Evolutionary conservation across 53 echinoderm and acorn worm genomes (phyloP).

Genomic region (Echinometra lucunter): DNA sequence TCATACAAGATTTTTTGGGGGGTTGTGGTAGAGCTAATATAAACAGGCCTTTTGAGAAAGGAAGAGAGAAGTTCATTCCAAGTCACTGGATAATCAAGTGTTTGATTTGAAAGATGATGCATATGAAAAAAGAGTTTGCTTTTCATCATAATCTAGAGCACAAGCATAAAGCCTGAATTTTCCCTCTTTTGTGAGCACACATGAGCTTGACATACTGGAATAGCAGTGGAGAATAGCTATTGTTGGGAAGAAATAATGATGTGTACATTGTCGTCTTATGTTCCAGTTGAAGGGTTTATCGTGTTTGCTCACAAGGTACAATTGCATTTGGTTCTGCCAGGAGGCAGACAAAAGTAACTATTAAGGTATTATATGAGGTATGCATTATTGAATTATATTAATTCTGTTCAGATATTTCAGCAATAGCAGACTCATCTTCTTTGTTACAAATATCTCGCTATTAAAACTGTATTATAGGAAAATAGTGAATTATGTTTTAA

Average conservation of each 20-base stretch:
- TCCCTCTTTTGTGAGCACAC: background rate
- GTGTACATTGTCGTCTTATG: constrained; percentile 8
- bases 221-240: constrained; percentile 1
- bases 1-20: background rate
- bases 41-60: background rate
- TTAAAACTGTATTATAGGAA: too few relatives aligned
- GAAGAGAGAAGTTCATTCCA: constrained; percentile 4
- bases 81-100: constrained; percentile 29
- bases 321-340: background rate
- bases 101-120: constrained; percentile 33
- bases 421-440: background rate
- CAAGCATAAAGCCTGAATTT: background rate
- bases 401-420: background rate
- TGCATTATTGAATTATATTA: background rate
- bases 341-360: constrained; percentile 5
- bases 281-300: constrained; percentile 44
- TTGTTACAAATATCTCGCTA: background rate
- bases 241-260: constrained; percentile 33
- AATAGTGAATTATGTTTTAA: too few relatives aligned
- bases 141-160: background rate
- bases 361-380: background rate
- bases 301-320: constrained; percentile 32
- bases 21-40: background rate
- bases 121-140: background rate
- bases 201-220: background rate